phyloP scores from a whole-genome alignment of 2,113 vertebrate genomes.

The Cisticola juncidis region DNA sequence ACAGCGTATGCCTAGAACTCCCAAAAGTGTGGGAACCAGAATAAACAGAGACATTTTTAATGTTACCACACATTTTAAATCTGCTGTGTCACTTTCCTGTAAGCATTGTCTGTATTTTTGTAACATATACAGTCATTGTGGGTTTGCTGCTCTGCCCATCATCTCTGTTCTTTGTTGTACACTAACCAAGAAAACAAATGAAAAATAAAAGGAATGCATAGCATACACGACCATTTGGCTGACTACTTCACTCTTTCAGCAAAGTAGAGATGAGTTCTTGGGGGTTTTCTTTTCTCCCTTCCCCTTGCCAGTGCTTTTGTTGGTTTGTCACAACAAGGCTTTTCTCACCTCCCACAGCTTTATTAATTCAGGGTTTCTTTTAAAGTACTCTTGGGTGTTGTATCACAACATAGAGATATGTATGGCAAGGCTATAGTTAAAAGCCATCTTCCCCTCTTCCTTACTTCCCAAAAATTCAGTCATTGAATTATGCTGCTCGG shows the following conservation, averaged over 20 bases:
- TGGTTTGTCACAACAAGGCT: neutral
- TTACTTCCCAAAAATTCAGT: neutral
- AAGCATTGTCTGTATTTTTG: slow-evolving; percentile 21
- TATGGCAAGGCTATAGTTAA: neutral
- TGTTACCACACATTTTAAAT: slow-evolving; percentile 38
- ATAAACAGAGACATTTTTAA: slow-evolving; percentile 79
- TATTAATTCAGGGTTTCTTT: neutral
- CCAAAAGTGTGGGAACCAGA: slow-evolving; percentile 69
- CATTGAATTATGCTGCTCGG: neutral
- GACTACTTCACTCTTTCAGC: neutral
- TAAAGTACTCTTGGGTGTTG: neutral
- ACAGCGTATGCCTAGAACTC: slow-evolving; percentile 80
- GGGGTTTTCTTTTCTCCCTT: neutral
- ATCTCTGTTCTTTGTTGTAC: slow-evolving; percentile 4
- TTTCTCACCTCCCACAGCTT: neutral
- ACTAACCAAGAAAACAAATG: slow-evolving; percentile 54
- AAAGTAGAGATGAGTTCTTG: neutral
- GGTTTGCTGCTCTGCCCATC: slow-evolving; percentile 55
- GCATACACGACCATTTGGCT: slow-evolving; percentile 11
- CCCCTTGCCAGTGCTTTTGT: neutral
- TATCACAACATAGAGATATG: neutral
- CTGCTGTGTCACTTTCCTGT: slow-evolving; percentile 68
- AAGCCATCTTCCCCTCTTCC: neutral
- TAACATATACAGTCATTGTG: slow-evolving; percentile 31
- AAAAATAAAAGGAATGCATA: slow-evolving; percentile 42